phyloP scores from a whole-genome alignment of 2,113 vertebrate genomes.

The Xerus inauris region DNA sequence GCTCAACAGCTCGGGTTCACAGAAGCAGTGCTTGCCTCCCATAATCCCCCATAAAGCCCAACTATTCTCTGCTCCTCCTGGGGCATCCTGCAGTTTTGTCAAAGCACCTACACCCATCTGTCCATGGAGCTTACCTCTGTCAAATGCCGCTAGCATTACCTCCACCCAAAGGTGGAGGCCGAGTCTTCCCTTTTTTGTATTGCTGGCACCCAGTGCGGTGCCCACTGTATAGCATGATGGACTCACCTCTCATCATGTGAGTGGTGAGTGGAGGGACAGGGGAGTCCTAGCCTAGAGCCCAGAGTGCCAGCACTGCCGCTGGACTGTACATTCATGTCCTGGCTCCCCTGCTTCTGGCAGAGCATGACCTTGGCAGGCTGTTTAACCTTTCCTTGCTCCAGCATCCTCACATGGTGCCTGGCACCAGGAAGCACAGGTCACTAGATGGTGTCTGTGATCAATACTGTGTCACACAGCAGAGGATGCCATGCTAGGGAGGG shows the following conservation, averaged over 20 bases:
- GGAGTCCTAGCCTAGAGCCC: neutral
- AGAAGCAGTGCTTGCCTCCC: neutral
- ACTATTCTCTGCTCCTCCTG: neutral
- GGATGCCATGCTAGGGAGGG: neutral
- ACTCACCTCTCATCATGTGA: rapidly evolving
- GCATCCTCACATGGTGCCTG: neutral
- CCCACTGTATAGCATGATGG: neutral
- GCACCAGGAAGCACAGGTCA: neutral
- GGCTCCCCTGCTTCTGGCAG: neutral
- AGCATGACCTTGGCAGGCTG: neutral
- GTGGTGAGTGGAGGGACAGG: neutral
- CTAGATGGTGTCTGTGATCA: neutral
- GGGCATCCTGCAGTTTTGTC: no score
- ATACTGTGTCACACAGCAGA: neutral
- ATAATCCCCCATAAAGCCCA: neutral
- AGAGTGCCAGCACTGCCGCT: neutral
- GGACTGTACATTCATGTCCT: neutral
- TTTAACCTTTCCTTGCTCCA: neutral
- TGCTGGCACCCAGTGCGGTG: neutral
- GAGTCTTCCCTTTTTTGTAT: neutral
- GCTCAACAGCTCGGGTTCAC: neutral
- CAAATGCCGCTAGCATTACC: neutral
- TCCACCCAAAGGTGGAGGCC: neutral
- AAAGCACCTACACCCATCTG: neutral
- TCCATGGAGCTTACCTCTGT: neutral